phyloP scores from a whole-genome alignment of 2,888 invertebrate genomes.

The Megaustenia siamemsis region DNA sequence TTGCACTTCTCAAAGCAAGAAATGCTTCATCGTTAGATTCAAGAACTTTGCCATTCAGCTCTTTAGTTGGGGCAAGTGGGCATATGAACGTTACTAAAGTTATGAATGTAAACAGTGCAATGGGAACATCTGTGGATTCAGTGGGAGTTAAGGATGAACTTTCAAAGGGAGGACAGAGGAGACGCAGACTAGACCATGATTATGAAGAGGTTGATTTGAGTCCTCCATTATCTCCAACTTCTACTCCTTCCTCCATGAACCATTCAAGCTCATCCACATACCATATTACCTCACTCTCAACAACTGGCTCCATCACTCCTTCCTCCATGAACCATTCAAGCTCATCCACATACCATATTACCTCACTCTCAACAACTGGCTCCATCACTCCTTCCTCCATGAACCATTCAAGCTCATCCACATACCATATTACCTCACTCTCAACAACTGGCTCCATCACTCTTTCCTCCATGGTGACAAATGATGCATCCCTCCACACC shows the following conservation, averaged over 20 bases:
- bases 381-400: not conserved
- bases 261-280: not conserved
- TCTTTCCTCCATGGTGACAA: not conserved
- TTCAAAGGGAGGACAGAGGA: slow-evolving; percentile 63
- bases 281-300: slow-evolving; percentile 16
- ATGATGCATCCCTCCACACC: not conserved
- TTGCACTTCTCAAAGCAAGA: slow-evolving; percentile 40
- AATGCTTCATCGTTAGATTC: not conserved
- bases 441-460: too few relatives aligned
- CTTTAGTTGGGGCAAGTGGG: not conserved
- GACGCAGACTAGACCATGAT: slow-evolving; percentile 61
- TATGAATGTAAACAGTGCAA: not conserved
- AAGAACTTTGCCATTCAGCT: not conserved
- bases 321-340: not conserved
- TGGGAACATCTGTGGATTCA: slow-evolving; percentile 7
- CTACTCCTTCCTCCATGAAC: slow-evolving; percentile 56
- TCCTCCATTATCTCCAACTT: slow-evolving; percentile 49
- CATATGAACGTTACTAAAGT: slow-evolving; percentile 1
- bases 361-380: not conserved
- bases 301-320: not conserved
- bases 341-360: slow-evolving; percentile 16
- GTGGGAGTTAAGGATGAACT: slow-evolving; percentile 57
- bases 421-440: too few relatives aligned
- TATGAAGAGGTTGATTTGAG: slow-evolving; percentile 69
- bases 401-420: too few relatives aligned